Percentiles rank a stretch among this genome's conserved stretches.
Conservation (phyloP, 92 coral and sea anemone species). For the Hydrozoanthus gracilis region DNA sequence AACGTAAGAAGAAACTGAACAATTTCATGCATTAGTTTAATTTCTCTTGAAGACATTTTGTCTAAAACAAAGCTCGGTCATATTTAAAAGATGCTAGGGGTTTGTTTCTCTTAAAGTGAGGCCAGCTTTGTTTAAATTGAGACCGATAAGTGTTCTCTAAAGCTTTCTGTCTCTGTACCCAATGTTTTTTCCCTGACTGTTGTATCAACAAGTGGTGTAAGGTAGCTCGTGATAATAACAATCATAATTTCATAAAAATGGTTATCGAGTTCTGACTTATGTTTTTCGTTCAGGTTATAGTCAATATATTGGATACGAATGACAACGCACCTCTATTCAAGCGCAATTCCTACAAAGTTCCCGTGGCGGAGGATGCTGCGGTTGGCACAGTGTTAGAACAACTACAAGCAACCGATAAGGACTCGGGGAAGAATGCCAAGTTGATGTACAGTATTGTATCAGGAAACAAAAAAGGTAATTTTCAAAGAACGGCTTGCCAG, state of each 20-base stretch:
- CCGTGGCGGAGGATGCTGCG: slow-evolving; percentile 42
- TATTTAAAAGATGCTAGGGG: too few relatives aligned
- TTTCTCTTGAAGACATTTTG: too few relatives aligned
- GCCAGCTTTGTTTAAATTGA: too few relatives aligned
- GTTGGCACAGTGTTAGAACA: slow-evolving; percentile 3
- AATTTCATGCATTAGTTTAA: too few relatives aligned
- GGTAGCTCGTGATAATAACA: not conserved
- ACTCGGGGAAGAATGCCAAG: slow-evolving; percentile 20
- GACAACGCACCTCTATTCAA: slow-evolving; percentile 58
- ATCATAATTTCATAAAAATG: not conserved
- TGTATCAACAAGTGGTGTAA: too few relatives aligned
- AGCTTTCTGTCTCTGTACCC: too few relatives aligned
- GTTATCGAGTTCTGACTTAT: not conserved
- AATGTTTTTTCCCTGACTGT: too few relatives aligned
- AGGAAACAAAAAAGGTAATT: slow-evolving; percentile 38
- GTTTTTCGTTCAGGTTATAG: not conserved
- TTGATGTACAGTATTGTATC: slow-evolving; percentile 28
- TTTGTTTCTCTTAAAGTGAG: too few relatives aligned
- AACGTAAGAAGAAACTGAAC: too few relatives aligned
- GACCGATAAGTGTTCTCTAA: too few relatives aligned
- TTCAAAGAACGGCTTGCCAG: not conserved
- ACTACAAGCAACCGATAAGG: slow-evolving; percentile 24
- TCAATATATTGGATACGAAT: slow-evolving; percentile 46
- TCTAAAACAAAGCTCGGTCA: too few relatives aligned
- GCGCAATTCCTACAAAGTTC: slow-evolving; percentile 40